Evolutionary conservation across 2,797 vertebrate species (phyloP), one percentile per base, ranked within the genome.

Genomic region (Lerista edwardsae): DNA sequence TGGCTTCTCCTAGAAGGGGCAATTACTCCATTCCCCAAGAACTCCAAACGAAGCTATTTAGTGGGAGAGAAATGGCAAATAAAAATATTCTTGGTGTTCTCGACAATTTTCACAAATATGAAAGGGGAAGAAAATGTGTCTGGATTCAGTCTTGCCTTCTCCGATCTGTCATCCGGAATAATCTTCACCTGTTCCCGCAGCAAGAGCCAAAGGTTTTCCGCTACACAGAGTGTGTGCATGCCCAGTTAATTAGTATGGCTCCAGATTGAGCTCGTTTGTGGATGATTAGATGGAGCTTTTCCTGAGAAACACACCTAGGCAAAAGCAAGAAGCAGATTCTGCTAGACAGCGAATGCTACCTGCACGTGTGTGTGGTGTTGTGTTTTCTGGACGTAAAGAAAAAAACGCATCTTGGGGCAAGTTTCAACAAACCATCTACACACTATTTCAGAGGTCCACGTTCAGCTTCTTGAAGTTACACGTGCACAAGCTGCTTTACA

Each of bases 101-200:
- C 21, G n/a, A 72, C 57, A 74, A 27, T 86, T 25, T 69, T 68
- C 71, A 27, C 36, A 57, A 41, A 44, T 17, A 68, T 21, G 31
- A 72, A 76, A 64, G 74, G 41, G 69, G 21, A 55, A 23, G 80
- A 9, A 77, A 86, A 69, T 62, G 79, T 81, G 57, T 44, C 36
- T 12, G 11, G 78, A 47, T 67, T 83, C 72, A 75, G 84, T 84
- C 84, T 86, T 69, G 71, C 41, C 78, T 88, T 86, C 88, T 82
- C 51, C 27, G 69, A 67, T 92, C 90, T 47, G 2, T 89, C 88
- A 87, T 85, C 86, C 85, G 83, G 86, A 92, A 83, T 88, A 91
- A 87, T 68, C 68, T 79, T 88, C 65, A 61, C 79, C n/a, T 75
- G 25, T 34, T 90, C 86, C 79, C 86, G 86, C 73, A 39, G 69